Evolutionary conservation across 2,797 vertebrate species (phyloP).

Genomic region (Tadarida brasiliensis): DNA sequence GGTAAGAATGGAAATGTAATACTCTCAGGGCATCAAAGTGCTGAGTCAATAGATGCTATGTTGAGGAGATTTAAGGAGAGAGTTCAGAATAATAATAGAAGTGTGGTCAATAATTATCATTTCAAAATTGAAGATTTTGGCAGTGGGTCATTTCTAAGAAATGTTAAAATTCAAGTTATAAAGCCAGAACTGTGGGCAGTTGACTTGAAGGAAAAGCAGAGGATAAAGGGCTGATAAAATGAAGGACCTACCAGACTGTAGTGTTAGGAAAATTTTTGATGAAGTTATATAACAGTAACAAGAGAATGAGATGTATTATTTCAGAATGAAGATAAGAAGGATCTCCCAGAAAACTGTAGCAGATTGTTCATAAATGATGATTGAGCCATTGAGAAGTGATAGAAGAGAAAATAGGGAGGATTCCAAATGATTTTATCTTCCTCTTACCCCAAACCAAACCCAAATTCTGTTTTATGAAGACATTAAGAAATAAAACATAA

Average conservation of each 20-base stretch:
- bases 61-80: background rate
- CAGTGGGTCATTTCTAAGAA: background rate
- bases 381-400: background rate
- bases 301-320: background rate
- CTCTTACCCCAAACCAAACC: background rate
- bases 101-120: background rate
- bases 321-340: background rate
- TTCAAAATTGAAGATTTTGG: conserved; percentile 1
- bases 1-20: background rate
- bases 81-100: background rate
- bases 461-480: background rate
- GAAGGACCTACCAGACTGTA: background rate
- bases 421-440: background rate
- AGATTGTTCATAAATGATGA: background rate
- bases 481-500: background rate
- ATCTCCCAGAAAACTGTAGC: background rate
- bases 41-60: background rate
- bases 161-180: background rate
- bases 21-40: background rate
- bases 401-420: background rate
- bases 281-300: background rate
- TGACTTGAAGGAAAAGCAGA: background rate
- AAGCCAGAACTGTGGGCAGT: background rate
- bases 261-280: background rate
- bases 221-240: background rate